Conservation (phyloP, 2,797 vertebrate genomes). For the Clarias laeviceps region DNA sequence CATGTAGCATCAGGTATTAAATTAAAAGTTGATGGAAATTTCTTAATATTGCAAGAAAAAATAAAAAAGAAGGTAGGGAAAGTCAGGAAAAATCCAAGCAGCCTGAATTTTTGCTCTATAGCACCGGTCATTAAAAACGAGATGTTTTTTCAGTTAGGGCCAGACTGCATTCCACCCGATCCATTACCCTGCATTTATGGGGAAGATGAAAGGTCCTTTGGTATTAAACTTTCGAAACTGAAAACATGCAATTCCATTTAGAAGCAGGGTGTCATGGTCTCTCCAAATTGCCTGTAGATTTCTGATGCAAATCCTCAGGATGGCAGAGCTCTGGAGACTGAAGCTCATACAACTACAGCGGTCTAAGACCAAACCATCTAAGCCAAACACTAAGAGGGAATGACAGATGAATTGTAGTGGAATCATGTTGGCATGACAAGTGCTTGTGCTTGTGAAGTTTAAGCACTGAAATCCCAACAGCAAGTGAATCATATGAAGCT, state of each 20-base stretch:
- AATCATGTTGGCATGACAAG: slow-evolving; percentile 20
- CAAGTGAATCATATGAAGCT: background rate
- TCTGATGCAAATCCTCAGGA: slow-evolving; percentile 64
- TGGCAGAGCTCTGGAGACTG: slow-evolving; percentile 18
- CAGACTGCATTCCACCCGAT: slow-evolving; percentile 63
- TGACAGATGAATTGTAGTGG: slow-evolving; percentile 20
- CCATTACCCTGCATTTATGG: slow-evolving; percentile 59
- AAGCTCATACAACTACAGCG: background rate
- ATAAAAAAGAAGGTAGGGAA: background rate
- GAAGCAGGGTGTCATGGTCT: slow-evolving; percentile 51
- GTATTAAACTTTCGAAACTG: slow-evolving; percentile 68
- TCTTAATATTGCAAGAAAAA: slow-evolving; percentile 46
- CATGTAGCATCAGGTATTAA: background rate
- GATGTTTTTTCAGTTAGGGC: slow-evolving; percentile 53
- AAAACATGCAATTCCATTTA: slow-evolving; percentile 66
- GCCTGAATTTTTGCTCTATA: slow-evolving; percentile 33
- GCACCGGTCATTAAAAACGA: slow-evolving; percentile 56
- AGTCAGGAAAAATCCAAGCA: background rate
- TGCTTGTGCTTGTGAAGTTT: slow-evolving; percentile 8
- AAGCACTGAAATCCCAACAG: slow-evolving; percentile 9
- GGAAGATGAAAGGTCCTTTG: slow-evolving; percentile 62
- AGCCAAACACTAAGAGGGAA: background rate
- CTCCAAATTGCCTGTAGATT: slow-evolving; percentile 57
- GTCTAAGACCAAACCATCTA: slow-evolving; percentile 18
- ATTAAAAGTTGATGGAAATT: slow-evolving; percentile 37